A percentile compares a stretch with the other conserved stretches of the same genome.
phyloP scores from a whole-genome alignment of 2,797 vertebrate species.

The Enteromius trimaculatus region DNA sequence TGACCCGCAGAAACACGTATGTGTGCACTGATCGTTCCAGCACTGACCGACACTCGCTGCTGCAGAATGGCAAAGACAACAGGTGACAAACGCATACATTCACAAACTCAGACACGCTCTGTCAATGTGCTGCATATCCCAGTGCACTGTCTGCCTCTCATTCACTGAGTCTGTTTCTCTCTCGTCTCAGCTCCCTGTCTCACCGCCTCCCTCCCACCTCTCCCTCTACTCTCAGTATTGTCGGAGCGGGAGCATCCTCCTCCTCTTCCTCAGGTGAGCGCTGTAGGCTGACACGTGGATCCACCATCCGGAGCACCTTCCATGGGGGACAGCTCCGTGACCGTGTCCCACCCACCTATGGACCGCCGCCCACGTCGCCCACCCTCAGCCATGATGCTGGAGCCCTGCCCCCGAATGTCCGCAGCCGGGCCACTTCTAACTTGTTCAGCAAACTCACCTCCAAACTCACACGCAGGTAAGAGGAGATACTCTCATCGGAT shows the following conservation, averaged over 20 bases:
- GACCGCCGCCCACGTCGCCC: conserved; percentile 87
- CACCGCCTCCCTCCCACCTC: conserved; percentile 86
- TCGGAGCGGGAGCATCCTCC: conserved; percentile 79
- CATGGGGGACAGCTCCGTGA: conserved; percentile 92
- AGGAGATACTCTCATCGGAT: background rate
- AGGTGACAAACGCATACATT: conserved; percentile 74
- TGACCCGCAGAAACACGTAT: conserved; percentile 92
- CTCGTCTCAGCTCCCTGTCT: conserved; percentile 76
- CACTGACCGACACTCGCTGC: conserved; percentile 85
- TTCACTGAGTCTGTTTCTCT: conserved; percentile 62
- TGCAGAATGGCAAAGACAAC: conserved; percentile 94
- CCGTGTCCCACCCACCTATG: conserved; percentile 83
- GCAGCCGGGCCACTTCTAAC: conserved; percentile 89
- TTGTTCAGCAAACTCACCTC: conserved; percentile 97
- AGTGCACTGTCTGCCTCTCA: conserved; percentile 62
- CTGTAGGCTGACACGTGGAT: conserved; percentile 87
- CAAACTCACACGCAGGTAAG: conserved; percentile 93
- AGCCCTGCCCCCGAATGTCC: conserved; percentile 81
- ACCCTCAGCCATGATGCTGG: conserved; percentile 88
- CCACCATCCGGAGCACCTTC: conserved; percentile 92
- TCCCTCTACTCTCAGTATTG: conserved; percentile 90
- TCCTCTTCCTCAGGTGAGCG: conserved; percentile 83
- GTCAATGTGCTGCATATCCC: background rate
- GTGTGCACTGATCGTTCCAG: conserved; percentile 90
- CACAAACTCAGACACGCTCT: background rate